Evolutionary conservation across 2,113 vertebrate species (phyloP), one percentile per base, ranked within the genome.

Genomic region (Platichthys flesus): DNA sequence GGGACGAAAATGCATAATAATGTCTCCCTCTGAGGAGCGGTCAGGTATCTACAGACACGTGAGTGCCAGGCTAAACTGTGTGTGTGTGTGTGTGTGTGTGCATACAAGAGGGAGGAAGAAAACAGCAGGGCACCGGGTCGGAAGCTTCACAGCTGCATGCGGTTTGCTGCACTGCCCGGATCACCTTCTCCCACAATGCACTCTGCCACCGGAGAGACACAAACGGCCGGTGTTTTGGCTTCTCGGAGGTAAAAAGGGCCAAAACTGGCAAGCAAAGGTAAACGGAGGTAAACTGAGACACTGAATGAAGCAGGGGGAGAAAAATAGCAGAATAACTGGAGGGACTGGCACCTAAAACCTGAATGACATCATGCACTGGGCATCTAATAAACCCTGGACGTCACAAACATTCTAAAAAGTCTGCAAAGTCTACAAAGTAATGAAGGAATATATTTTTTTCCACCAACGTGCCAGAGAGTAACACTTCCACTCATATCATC

Each of bases 261-360:
- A 47, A 64, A 60, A 65, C 58, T 57, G 52, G 63, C 31, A 66
- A 28, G 59, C 45, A 7, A 16, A 49, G 45, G 45, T 49, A 31
- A 31, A 31, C 31, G 1, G 31, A 31, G 45, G 45, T 18, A 49
- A 15, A 49, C 3, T 5, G 15, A 49, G 45, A 35, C 37, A 49
- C 67, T 58, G 57, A 59, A 45, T 54, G 74, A 71, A 65, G 42
- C 31, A 67, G 74, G 35, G 51, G 47, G 23, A 65, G 35, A 70
- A 71, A 31, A 42, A 24, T 24, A 24, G 24, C 74, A 91, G 79
- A 91, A 89, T 86, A 90, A 84, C 85, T 18, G 62, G 63, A 81
- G 79, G 73, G 67, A 62, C 72, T 64, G 75, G 64, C 83, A 83
- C 73, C 83, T 82, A 67, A 67, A 70, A 67, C 68, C 51, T 71